Conservation (phyloP, 35 echinoderm and acorn worm species). For the Lytechinus pictus region DNA sequence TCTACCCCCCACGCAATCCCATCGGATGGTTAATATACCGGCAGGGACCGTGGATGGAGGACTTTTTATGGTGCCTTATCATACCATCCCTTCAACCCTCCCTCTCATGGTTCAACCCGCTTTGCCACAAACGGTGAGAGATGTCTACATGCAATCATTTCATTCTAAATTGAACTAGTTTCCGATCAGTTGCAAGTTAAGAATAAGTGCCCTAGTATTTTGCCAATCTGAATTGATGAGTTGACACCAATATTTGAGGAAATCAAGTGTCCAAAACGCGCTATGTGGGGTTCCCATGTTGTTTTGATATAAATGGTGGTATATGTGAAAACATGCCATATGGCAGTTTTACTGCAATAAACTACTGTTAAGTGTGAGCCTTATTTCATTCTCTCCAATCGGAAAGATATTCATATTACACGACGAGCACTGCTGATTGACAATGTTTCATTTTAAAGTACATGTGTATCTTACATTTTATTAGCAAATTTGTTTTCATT, state of each 20-base stretch:
- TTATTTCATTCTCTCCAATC: neutral
- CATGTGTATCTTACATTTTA: neutral
- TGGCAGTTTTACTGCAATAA: neutral
- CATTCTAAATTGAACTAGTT: neutral
- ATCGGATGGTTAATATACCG: conserved; percentile 7
- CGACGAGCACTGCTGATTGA: neutral
- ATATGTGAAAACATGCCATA: neutral
- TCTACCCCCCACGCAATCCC: neutral
- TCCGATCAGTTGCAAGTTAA: neutral
- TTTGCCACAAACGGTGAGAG: conserved; percentile 40
- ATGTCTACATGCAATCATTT: neutral
- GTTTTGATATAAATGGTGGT: neutral
- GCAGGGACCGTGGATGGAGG: conserved; percentile 16
- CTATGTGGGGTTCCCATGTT: neutral
- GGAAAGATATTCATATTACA: too few relatives aligned
- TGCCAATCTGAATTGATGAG: neutral
- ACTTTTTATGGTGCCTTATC: conserved; percentile 46
- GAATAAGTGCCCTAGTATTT: neutral
- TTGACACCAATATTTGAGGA: neutral
- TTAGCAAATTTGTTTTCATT: neutral
- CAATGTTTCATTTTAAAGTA: too few relatives aligned
- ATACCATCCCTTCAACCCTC: neutral
- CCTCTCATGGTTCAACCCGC: conserved; percentile 22
- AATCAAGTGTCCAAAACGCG: neutral
- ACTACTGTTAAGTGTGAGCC: neutral